phyloP scores from a whole-genome alignment of 2,797 vertebrate species.

The Malacoctenus gilli region DNA sequence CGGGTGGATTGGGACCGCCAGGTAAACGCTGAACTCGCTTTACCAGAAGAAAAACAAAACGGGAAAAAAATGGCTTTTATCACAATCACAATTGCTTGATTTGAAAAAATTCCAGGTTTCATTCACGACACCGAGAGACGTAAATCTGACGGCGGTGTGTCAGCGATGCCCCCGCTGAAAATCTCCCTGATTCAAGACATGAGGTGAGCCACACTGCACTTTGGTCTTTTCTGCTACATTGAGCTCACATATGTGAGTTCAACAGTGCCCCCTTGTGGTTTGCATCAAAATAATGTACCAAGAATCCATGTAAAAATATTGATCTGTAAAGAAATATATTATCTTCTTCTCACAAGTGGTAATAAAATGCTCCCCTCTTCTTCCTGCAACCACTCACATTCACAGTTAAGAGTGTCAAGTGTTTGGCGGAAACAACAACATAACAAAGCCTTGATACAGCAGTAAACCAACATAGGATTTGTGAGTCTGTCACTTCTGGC shows the following conservation, averaged over 20 bases:
- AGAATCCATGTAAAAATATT: too few species aligned
- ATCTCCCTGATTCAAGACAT: slow-evolving; percentile 96
- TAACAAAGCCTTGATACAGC: too few species aligned
- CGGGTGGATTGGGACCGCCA: slow-evolving; percentile 88
- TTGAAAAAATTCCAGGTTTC: slow-evolving; percentile 84
- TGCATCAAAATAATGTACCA: background rate
- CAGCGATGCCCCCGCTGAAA: slow-evolving; percentile 91
- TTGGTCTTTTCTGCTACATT: too few species aligned
- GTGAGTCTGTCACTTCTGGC: too few species aligned
- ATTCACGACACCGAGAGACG: slow-evolving; percentile 93
- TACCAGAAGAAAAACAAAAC: background rate
- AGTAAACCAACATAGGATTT: too few species aligned
- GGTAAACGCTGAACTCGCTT: slow-evolving; percentile 75
- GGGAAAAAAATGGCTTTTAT: background rate
- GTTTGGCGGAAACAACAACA: too few species aligned
- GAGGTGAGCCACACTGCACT: slow-evolving; percentile 83
- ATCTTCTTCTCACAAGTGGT: too few species aligned
- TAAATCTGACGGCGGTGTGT: slow-evolving; percentile 90
- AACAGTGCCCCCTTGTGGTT: slow-evolving; percentile 62
- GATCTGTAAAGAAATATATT: too few species aligned
- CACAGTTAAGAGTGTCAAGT: too few species aligned
- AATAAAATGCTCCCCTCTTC: too few species aligned
- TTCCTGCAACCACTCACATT: too few species aligned
- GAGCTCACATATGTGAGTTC: background rate
- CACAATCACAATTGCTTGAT: background rate